These are phyloP conservation scores for Nineta flava DNA, from an alignment of 2,888 invertebrate species.

Conservation along the genomic window DNA sequence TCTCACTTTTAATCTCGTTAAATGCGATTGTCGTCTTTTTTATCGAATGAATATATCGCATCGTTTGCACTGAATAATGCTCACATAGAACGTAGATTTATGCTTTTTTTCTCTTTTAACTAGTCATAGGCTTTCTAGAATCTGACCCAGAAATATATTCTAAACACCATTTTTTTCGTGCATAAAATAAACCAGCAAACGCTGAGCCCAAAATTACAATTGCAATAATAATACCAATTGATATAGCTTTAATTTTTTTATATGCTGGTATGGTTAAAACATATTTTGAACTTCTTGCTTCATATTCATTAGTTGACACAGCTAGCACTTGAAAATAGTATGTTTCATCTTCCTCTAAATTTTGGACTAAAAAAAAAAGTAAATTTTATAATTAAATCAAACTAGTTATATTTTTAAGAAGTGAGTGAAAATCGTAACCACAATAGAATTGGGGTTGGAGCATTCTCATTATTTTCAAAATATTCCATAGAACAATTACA, in stretches of 20 bases:
- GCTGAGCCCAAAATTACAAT: slow-evolving; percentile 49
- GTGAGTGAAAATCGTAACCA: neutral
- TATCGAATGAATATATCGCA: no score
- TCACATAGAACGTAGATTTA: no score
- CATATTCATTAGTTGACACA: slow-evolving; percentile 39
- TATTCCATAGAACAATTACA: no score
- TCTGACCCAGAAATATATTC: slow-evolving; percentile 12
- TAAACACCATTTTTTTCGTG: slow-evolving; percentile 28
- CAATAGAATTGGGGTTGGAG: no score
- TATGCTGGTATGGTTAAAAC: slow-evolving; percentile 52
- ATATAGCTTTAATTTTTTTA: slow-evolving; percentile 50
- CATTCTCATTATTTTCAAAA: no score
- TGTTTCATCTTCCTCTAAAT: slow-evolving; percentile 52
- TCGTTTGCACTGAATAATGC: no score
- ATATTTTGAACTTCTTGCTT: slow-evolving; percentile 45
- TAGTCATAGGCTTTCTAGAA: no score
- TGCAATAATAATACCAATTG: slow-evolving; percentile 54
- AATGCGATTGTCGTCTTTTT: no score
- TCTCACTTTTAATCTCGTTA: no score
- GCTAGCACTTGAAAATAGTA: slow-evolving; percentile 64
- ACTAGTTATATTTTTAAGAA: neutral
- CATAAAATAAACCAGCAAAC: slow-evolving; percentile 42
- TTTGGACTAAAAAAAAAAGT: slow-evolving; percentile 36
- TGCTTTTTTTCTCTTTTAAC: no score
- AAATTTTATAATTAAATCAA: neutral